Conservation (phyloP, 2,888 invertebrate species). For the Disparrhopalites patrizii region DNA sequence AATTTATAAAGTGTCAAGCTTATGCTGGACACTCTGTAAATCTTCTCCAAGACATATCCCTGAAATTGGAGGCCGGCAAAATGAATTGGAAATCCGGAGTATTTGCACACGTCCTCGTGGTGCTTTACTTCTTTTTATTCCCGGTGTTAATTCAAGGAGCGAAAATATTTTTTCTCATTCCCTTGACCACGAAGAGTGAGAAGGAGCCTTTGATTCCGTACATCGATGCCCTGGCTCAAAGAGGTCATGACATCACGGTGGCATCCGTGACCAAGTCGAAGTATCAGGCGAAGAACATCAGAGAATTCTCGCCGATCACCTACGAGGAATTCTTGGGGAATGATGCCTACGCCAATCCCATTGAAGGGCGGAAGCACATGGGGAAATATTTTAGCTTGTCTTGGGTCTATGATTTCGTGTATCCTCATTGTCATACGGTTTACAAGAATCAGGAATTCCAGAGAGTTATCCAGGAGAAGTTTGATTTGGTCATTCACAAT, state of each 20-base stretch:
- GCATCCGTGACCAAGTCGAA: slow-evolving; percentile 54
- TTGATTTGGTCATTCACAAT: slow-evolving; percentile 49
- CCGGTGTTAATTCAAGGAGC: too few species aligned
- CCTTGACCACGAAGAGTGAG: slow-evolving; percentile 33
- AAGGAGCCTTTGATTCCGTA: slow-evolving; percentile 49
- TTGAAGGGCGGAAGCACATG: neutral
- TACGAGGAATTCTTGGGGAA: slow-evolving; percentile 24
- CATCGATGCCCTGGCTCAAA: slow-evolving; percentile 55
- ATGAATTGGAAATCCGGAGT: too few species aligned
- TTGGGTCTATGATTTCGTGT: neutral
- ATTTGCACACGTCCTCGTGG: too few species aligned
- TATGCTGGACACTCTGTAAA: too few species aligned
- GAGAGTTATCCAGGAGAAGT: slow-evolving; percentile 22
- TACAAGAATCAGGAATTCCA: slow-evolving; percentile 30
- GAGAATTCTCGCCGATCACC: slow-evolving; percentile 37
- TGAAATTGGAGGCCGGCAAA: too few species aligned
- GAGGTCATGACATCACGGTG: slow-evolving; percentile 58
- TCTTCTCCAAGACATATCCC: too few species aligned
- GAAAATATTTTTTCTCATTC: slow-evolving; percentile 39
- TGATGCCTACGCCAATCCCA: neutral
- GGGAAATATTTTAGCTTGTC: neutral
- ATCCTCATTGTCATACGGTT: slow-evolving; percentile 23
- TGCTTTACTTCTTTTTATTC: too few species aligned
- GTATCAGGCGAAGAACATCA: slow-evolving; percentile 51
- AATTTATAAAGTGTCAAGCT: too few species aligned